These are phyloP conservation scores for Calcarius ornatus DNA, from an alignment of 2,113 vertebrate species.

Conservation along the genomic window DNA sequence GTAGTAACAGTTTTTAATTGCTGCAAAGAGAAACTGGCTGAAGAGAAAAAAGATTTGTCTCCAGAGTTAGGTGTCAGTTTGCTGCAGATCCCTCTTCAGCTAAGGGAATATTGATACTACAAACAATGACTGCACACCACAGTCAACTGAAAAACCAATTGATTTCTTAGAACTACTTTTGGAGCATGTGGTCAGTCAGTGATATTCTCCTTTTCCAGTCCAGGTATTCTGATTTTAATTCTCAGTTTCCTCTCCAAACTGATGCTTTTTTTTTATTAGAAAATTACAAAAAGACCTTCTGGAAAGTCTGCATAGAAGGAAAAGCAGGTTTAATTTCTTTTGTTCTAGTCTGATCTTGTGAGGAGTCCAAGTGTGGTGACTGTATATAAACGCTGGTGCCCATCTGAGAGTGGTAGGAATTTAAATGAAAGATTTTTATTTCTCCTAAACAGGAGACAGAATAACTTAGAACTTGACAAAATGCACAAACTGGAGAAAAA, in stretches of 20 bases:
- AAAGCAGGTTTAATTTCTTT: neutral
- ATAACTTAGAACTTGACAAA: neutral
- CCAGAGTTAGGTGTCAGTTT: neutral
- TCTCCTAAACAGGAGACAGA: neutral
- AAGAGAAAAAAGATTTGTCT: neutral
- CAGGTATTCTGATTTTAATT: neutral
- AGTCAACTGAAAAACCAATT: neutral
- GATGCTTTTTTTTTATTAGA: neutral
- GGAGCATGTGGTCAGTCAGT: neutral
- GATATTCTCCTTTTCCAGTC: neutral
- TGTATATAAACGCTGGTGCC: neutral
- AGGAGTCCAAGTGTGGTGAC: neutral
- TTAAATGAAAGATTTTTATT: neutral
- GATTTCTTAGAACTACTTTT: neutral
- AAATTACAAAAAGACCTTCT: neutral
- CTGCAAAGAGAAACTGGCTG: neutral
- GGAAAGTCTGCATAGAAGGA: neutral
- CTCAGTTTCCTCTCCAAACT: neutral
- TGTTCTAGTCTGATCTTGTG: neutral
- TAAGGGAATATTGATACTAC: neutral
- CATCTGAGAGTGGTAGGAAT: neutral
- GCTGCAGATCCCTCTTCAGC: neutral
- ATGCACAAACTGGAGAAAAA: neutral
- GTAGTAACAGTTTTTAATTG: neutral
- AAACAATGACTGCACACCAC: neutral